Evolutionary conservation across 2,797 vertebrate species (phyloP), one percentile per base, ranked within the genome.

Genomic region (Anisognathus igniventris): DNA sequence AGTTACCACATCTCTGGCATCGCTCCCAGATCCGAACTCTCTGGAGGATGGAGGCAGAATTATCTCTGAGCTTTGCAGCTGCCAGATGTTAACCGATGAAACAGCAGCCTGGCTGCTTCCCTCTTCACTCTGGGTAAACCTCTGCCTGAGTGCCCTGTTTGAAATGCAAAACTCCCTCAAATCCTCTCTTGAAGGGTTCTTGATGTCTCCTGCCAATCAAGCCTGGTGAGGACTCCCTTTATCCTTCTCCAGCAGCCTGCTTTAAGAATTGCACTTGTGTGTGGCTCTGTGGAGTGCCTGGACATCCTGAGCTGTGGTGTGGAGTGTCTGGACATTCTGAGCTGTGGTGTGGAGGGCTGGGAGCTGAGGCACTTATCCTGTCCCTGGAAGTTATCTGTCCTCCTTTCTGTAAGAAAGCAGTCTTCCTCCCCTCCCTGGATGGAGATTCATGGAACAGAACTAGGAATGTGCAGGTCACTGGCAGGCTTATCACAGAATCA

Each of bases 61-160:
- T 88, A 90, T 95, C 95, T 95, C 76, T 3, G 72, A 96, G 92
- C 86, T 86, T 57, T 33, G 82, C 92, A 94, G 92, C 88, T 96
- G 92, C 93, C 92, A 96, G 95, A 95, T 95, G 93, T 91, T 92
- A 91, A 73, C 44, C 0, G 88, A 90, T 67, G 86, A 93, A 95
- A 83, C 5, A 8, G 79, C 83, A 86, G 79, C 78, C 85, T 90
- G 0, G 13, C 64, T 30, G 33, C 81, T 84, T 85, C 88, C 82
- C 68, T 56, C 68, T 95, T 88, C 53, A 9, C 86, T 95, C 75
- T 7, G 76, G 60, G 72, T 76, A 86, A 85, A 90, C 92, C 90
- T 88, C 92, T 84, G 80, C 47, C 75, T 79, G 72, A 64, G 44
- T 67, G 73, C 78, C n/a, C 65, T 76, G 51, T 91, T 92, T 95